phyloP scores from a whole-genome alignment of 1,140 invertebrate species.

The Scaptomyza montana region DNA sequence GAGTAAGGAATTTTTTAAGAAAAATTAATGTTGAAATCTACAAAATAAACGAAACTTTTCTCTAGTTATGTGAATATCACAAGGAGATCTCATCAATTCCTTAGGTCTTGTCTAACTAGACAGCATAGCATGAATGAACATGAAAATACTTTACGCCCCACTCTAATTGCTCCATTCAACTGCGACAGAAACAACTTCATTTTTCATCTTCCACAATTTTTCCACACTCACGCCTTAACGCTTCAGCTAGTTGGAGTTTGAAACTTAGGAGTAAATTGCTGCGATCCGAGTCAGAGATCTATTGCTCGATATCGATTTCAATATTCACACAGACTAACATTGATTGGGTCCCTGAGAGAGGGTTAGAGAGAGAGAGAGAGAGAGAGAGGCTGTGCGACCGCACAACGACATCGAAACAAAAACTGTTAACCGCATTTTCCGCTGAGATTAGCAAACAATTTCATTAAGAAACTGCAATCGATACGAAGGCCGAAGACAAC shows the following conservation, averaged over 20 bases:
- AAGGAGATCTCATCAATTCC: too few relatives aligned
- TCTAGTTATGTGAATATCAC: too few relatives aligned
- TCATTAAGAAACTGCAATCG: slow-evolving; percentile 82
- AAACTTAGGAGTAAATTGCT: slow-evolving; percentile 13
- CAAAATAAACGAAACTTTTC: too few relatives aligned
- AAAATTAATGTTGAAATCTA: too few relatives aligned
- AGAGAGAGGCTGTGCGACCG: slow-evolving; percentile 7
- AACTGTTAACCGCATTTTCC: slow-evolving; percentile 82
- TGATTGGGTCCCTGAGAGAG: slow-evolving; percentile 58
- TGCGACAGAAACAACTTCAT: slow-evolving; percentile 38
- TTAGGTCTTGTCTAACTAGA: too few relatives aligned
- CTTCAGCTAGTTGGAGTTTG: slow-evolving; percentile 7
- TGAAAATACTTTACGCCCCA: not conserved
- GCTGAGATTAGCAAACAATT: slow-evolving; percentile 83
- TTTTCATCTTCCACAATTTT: slow-evolving; percentile 35
- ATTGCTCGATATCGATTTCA: slow-evolving; percentile 45
- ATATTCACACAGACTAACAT: slow-evolving; percentile 59
- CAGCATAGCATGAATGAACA: too few relatives aligned
- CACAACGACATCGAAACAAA: slow-evolving; percentile 41
- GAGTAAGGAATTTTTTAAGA: too few relatives aligned
- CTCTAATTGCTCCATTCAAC: not conserved
- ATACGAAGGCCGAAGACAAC: slow-evolving; percentile 44
- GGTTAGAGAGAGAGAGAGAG: not conserved
- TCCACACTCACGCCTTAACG: slow-evolving; percentile 60
- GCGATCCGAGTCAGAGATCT: slow-evolving; percentile 10